Evolutionary conservation across 1,140 invertebrate species (phyloP).

Genomic region (Lucilia cuprina): DNA sequence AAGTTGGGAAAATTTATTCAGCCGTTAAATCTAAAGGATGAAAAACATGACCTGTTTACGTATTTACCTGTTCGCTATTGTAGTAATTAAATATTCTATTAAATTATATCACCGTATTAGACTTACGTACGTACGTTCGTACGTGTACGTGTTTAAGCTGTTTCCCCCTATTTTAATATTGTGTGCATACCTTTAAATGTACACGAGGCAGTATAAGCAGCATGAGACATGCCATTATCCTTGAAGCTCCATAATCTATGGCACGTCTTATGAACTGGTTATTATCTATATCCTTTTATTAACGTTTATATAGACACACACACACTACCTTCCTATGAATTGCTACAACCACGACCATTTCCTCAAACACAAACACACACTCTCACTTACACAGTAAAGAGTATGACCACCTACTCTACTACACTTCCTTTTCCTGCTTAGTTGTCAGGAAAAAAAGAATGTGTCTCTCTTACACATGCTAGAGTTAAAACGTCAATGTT

Average conservation of each 20-base stretch:
- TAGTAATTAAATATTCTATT: conserved; percentile 9
- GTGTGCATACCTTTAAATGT: not conserved
- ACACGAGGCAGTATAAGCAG: not conserved
- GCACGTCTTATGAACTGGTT: conserved; percentile 13
- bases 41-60: not conserved
- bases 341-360: not conserved
- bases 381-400: too few relatives aligned
- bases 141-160: not conserved
- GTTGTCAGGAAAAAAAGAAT: not conserved
- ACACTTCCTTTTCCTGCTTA: not conserved
- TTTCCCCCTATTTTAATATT: not conserved
- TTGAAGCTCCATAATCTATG: not conserved
- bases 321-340: not conserved
- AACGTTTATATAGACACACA: not conserved
- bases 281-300: conserved; percentile 1
- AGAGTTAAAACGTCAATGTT: conserved; percentile 1
- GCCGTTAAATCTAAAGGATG: not conserved
- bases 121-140: too few relatives aligned
- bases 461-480: not conserved
- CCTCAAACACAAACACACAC: not conserved
- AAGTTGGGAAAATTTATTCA: not conserved
- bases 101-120: not conserved
- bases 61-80: not conserved
- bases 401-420: not conserved
- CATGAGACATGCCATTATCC: conserved; percentile 1